Evolutionary conservation across 2,888 invertebrate species (phyloP).

Genomic region (Pyrochroa serraticornis): DNA sequence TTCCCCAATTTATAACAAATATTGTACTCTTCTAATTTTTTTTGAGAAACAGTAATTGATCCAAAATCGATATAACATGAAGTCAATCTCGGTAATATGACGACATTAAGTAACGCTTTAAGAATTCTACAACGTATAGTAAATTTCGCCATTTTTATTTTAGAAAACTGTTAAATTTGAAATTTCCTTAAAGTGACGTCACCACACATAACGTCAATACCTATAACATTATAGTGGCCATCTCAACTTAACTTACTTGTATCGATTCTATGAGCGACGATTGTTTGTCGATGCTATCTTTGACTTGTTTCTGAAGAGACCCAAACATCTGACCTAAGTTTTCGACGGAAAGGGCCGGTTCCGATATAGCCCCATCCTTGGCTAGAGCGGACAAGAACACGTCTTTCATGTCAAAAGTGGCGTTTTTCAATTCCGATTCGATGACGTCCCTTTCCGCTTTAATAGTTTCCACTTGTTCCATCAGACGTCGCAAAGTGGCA

Average conservation of each 20-base stretch:
- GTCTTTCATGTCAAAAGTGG: slow-evolving; percentile 81
- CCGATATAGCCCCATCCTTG: slow-evolving; percentile 79
- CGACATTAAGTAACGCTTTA: too few species aligned
- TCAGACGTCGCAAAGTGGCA: slow-evolving; percentile 71
- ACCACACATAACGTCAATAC: too few species aligned
- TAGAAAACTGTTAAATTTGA: too few species aligned
- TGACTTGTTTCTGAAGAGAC: slow-evolving; percentile 78
- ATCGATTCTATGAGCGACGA: slow-evolving; percentile 71
- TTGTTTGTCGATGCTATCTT: slow-evolving; percentile 76
- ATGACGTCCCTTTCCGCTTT: slow-evolving; percentile 90
- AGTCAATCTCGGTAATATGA: too few species aligned
- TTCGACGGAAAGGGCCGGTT: slow-evolving; percentile 73
- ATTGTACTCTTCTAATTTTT: too few species aligned
- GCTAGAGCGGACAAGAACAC: slow-evolving; percentile 77
- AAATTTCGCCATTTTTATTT: too few species aligned
- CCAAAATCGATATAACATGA: too few species aligned
- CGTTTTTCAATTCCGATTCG: slow-evolving; percentile 83
- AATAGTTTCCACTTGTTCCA: slow-evolving; percentile 83
- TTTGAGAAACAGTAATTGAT: too few species aligned
- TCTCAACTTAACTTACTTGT: slow-evolving; percentile 58
- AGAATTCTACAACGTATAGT: too few species aligned
- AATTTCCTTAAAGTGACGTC: too few species aligned
- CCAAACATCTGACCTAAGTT: slow-evolving; percentile 76
- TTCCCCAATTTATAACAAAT: too few species aligned
- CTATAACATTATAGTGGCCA: too few species aligned